These are phyloP conservation scores for Andrena camellia DNA, from an alignment of 2,888 invertebrate genomes.

Conservation along the genomic window DNA sequence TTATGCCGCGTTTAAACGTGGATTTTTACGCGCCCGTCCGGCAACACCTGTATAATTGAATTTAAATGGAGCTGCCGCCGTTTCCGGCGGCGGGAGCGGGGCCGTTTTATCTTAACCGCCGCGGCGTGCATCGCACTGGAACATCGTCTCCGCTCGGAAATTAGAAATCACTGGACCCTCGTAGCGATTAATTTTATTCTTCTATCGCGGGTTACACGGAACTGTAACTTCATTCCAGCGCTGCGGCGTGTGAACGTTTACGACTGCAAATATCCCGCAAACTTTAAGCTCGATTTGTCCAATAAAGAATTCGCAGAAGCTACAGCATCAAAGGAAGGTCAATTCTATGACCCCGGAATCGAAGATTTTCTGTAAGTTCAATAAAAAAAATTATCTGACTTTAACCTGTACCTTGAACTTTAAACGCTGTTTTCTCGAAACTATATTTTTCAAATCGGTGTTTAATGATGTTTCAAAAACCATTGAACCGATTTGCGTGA, in stretches of 20 bases:
- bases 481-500: too few species aligned
- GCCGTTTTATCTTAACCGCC: slow-evolving; percentile 35
- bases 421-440: too few species aligned
- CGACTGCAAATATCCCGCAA: neutral
- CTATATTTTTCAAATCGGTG: too few species aligned
- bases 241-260: neutral
- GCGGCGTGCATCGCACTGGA: slow-evolving; percentile 1
- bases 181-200: slow-evolving; percentile 26
- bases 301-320: too few species aligned
- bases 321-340: too few species aligned
- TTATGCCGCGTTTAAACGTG: slow-evolving; percentile 64
- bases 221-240: slow-evolving; percentile 23
- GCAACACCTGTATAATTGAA: slow-evolving; percentile 68
- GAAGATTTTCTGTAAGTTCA: too few species aligned
- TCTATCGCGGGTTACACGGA: neutral
- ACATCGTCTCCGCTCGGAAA: slow-evolving; percentile 24
- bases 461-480: too few species aligned
- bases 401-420: too few species aligned
- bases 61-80: slow-evolving; percentile 49
- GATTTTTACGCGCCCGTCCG: slow-evolving; percentile 55
- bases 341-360: too few species aligned
- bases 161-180: slow-evolving; percentile 44
- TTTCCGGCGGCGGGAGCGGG: slow-evolving; percentile 8
- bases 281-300: neutral
- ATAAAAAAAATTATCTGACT: too few species aligned